Percentiles rank a stretch among this genome's conserved stretches.
These are phyloP conservation scores for Colistium nudipinnis DNA, from an alignment of 2,113 vertebrate species.

Conservation along the genomic window DNA sequence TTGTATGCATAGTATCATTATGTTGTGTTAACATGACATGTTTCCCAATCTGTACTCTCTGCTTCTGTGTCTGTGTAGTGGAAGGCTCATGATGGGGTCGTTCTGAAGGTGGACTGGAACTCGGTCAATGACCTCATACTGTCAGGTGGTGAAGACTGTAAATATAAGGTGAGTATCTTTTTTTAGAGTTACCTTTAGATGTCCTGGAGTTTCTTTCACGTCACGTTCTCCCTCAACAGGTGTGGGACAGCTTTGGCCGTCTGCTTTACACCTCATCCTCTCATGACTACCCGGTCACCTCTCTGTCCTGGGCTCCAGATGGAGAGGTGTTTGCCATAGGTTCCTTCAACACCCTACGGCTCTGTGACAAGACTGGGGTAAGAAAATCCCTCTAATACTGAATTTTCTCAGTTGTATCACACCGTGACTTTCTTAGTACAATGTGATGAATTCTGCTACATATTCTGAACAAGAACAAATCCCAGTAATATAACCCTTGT, in stretches of 20 bases:
- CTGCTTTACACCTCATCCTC: slow-evolving; percentile 85
- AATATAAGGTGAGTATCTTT: slow-evolving; percentile 88
- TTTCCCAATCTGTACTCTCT: not conserved
- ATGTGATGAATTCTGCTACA: not conserved
- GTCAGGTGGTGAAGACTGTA: slow-evolving; percentile 97
- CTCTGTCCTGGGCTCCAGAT: slow-evolving; percentile 92
- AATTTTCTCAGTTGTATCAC: not conserved
- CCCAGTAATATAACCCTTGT: too few species aligned
- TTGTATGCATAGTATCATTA: slow-evolving; percentile 2
- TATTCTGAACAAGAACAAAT: too few species aligned
- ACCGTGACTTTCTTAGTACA: not conserved
- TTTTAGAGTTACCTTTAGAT: not conserved
- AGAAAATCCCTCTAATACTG: slow-evolving; percentile 62
- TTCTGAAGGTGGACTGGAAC: slow-evolving; percentile 97
- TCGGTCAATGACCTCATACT: slow-evolving; percentile 94
- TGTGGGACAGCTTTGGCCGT: slow-evolving; percentile 95
- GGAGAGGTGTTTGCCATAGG: slow-evolving; percentile 95
- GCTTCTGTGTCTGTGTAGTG: slow-evolving; percentile 81
- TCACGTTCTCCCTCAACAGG: slow-evolving; percentile 75
- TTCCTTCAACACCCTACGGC: slow-evolving; percentile 93
- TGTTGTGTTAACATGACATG: not conserved
- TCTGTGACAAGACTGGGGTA: slow-evolving; percentile 98
- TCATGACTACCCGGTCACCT: slow-evolving; percentile 92
- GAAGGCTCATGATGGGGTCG: slow-evolving; percentile 95
- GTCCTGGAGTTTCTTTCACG: not conserved